Conservation (phyloP, 2,888 invertebrate species). For the Ichneumoninae sp. region DNA sequence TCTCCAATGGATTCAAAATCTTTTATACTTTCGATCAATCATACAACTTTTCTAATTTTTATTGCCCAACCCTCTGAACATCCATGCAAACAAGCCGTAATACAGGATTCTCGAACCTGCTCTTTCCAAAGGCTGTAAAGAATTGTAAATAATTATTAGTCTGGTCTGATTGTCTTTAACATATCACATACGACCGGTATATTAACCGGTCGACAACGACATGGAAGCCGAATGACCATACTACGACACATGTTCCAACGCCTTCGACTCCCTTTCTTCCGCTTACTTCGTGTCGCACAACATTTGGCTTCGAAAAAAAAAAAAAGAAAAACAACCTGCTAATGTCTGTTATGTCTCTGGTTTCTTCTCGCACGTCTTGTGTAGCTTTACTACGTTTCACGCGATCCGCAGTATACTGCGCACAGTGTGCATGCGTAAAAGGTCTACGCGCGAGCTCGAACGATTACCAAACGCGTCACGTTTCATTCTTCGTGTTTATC, state of each 20-base stretch:
- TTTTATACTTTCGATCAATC: background rate
- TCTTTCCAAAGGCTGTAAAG: background rate
- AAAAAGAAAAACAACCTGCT: conserved; percentile 25
- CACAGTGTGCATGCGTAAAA: background rate
- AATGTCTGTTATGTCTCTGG: conserved; percentile 65
- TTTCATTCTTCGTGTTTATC: conserved; percentile 64
- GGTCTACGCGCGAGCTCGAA: conserved; percentile 28
- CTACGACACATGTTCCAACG: conserved; percentile 51
- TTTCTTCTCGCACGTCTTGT: conserved; percentile 52
- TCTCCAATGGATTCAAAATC: background rate
- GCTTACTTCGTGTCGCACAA: conserved; percentile 38
- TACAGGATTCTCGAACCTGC: background rate
- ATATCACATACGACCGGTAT: background rate
- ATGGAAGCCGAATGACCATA: conserved; percentile 40
- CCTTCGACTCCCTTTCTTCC: conserved; percentile 37
- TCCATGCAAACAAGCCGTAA: no score
- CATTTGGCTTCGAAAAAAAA: conserved; percentile 24
- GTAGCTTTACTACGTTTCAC: conserved; percentile 52
- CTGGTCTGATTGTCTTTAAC: background rate
- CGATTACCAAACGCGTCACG: conserved; percentile 64
- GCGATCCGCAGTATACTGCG: conserved; percentile 31
- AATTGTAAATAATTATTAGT: background rate
- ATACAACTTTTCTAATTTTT: background rate
- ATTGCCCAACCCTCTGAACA: no score
- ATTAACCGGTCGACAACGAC: conserved; percentile 44